Conservation (phyloP, 2,888 invertebrate genomes). For the Cerastis leucographa region DNA sequence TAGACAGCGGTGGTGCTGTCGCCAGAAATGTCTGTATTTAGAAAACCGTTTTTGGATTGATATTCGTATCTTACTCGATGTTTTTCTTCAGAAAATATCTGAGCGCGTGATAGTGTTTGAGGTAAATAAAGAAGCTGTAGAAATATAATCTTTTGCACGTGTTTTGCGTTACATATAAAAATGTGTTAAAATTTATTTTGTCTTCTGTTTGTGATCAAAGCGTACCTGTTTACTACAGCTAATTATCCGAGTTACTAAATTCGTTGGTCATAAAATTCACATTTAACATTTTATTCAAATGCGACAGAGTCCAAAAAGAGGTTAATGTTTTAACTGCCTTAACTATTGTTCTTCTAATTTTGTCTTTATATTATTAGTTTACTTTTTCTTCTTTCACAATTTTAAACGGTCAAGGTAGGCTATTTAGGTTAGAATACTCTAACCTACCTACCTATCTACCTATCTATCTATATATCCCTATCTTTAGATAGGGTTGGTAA, state of each 20-base stretch:
- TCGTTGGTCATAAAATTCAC: not conserved
- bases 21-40: slow-evolving; percentile 52
- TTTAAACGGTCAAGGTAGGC: not conserved
- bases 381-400: not conserved
- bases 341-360: not conserved
- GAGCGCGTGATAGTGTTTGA: slow-evolving; percentile 37
- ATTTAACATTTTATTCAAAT: not conserved
- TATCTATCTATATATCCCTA: too few species aligned
- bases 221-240: not conserved
- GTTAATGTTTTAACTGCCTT: not conserved
- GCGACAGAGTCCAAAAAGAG: not conserved
- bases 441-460: too few species aligned
- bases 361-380: not conserved
- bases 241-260: not conserved
- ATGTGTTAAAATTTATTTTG: not conserved
- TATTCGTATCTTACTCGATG: slow-evolving; percentile 48
- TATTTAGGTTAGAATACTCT: too few species aligned
- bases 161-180: not conserved
- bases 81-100: slow-evolving; percentile 45
- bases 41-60: slow-evolving; percentile 54
- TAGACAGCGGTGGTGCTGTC: slow-evolving; percentile 46
- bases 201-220: not conserved
- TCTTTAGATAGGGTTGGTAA: too few species aligned
- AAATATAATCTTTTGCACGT: slow-evolving; percentile 1
- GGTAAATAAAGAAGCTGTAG: slow-evolving; percentile 24